Evolutionary conservation across 2,888 invertebrate genomes (phyloP), one percentile per base, ranked within the genome.

Genomic region (Tiliacea citrago): DNA sequence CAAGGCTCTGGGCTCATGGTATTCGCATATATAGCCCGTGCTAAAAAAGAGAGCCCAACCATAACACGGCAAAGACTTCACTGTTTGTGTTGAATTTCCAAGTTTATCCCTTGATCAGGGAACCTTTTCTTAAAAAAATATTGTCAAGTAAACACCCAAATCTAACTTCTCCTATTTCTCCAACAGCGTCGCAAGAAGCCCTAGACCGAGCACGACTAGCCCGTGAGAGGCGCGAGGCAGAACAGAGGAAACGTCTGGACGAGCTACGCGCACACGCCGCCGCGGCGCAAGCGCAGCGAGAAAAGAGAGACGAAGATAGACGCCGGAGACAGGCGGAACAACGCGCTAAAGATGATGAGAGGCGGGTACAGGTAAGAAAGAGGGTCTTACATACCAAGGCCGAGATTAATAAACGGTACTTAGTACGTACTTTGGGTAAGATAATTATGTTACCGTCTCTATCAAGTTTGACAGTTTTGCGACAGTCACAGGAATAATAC

Each of bases 241-340:
- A 99, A 94, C 97, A 99, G 90, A 98, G 98, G 92, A 98, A 98
- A 92, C 98, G 98, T 95, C 97, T 99, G 92, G 98, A 99, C 93
- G 99, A 99, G 96, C 97, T 99, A 90, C 98, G 98, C 91, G 98
- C 98, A 92, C 98, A 99, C 96, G 98, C 98, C 76, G 97, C 98
- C 87, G 98, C 98, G 68, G 98, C 98, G 91, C 98, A 99, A 96
- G 98, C 98, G 91, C 98, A 98, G 95, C 97, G 99, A 68, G 98
- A 98, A 97, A 98, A 98, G 94, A 97, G 98, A 89, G 99, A 99
- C 92, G 98, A 98, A 86, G 98, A 99, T 92, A 97, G 99, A 73
- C 97, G 98, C 89, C 97, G 97, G 90, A 97, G 98, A 87, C 98
- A 98, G 92, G 98, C 98, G 83, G 98, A 99, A 90, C 97, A 98